Evolutionary conservation across 1,140 invertebrate genomes (phyloP), one percentile per base, ranked within the genome.

Genomic region (Scylla paramamosain): DNA sequence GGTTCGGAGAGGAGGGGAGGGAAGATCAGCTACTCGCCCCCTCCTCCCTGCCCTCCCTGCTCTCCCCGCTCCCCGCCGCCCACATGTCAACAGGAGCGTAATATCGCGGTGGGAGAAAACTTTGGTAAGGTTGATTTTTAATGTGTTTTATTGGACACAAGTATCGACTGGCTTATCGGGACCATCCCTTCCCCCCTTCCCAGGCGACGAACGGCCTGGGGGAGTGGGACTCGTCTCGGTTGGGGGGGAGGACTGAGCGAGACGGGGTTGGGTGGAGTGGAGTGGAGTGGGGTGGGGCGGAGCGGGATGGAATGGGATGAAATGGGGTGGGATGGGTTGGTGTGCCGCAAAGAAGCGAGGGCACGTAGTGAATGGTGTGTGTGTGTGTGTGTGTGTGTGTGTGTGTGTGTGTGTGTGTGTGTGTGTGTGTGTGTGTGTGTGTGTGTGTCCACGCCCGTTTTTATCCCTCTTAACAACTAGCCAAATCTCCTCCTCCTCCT

Each of bases 341-440:
- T 59, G 3, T 59, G 39, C 39, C 52, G 10, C 52, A 59, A 20
- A 59, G 52, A 20, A 59, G 16, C 2, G 52, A 59, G 52, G 16
- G 12, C 52, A 59, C 16, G 52, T 59, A 59, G 16, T 77, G 25
- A n/a, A n/a, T n/a, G n/a, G 52, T 59, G 52, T 59, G 52, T 59
- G 52, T 59, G 52, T 59, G 52, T 59, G 52, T 59, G 52, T 59
- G 52, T 59, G 52, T 59, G 52, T 59, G 52, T 59, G 52, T 59
- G 52, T 59, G 52, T 59, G 52, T 59, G 52, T 59, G 52, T 59
- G 52, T 59, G 52, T 59, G 52, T 59, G 52, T 59, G 52, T 59
- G 52, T 59, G 52, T 59, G 52, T 59, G 52, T 77, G 67, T 77
- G 67, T 77, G 67, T 77, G 67, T 77, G 67, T 77, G 67, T 77